phyloP scores from a whole-genome alignment of 2,888 invertebrate genomes.

The Serrognathus titanus region DNA sequence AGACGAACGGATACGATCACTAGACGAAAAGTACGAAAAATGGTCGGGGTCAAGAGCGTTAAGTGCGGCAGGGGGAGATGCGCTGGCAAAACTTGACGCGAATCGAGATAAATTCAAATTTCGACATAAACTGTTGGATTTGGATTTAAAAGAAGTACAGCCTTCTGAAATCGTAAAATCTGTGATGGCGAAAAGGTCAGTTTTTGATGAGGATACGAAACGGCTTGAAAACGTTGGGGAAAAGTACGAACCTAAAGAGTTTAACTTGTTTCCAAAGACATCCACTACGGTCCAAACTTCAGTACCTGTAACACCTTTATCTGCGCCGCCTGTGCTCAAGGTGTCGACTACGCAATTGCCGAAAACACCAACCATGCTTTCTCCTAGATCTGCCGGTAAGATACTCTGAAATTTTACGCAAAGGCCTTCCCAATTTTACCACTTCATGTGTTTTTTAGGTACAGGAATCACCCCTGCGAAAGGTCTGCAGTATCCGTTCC shows the following conservation, averaged over 20 bases:
- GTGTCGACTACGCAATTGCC: slow-evolving; percentile 32
- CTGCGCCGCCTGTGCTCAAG: slow-evolving; percentile 34
- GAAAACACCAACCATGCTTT: slow-evolving; percentile 42
- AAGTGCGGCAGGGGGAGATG: slow-evolving; percentile 53
- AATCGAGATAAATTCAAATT: slow-evolving; percentile 59
- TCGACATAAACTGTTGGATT: slow-evolving; percentile 71
- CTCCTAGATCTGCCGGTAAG: slow-evolving; percentile 42
- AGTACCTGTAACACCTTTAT: slow-evolving; percentile 29
- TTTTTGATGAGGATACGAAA: slow-evolving; percentile 95
- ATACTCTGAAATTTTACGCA: not conserved
- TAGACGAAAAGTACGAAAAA: slow-evolving; percentile 91
- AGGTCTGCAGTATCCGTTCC: slow-evolving; percentile 73
- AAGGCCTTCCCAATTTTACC: no score
- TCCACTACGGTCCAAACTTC: slow-evolving; percentile 24
- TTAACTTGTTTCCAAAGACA: slow-evolving; percentile 44
- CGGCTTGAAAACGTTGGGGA: slow-evolving; percentile 84
- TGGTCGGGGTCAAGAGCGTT: slow-evolving; percentile 73
- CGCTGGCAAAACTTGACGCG: slow-evolving; percentile 52
- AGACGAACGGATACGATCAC: slow-evolving; percentile 86
- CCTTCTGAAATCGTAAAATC: slow-evolving; percentile 93
- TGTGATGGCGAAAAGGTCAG: slow-evolving; percentile 85
- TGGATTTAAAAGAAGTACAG: slow-evolving; percentile 76
- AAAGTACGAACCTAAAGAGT: slow-evolving; percentile 70
- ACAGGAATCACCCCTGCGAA: slow-evolving; percentile 47
- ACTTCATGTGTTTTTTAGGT: slow-evolving; percentile 20